A percentile compares a stretch with the other conserved stretches of the same genome.
phyloP scores from a whole-genome alignment of 2,113 vertebrate genomes.

The Pluvialis apricaria region DNA sequence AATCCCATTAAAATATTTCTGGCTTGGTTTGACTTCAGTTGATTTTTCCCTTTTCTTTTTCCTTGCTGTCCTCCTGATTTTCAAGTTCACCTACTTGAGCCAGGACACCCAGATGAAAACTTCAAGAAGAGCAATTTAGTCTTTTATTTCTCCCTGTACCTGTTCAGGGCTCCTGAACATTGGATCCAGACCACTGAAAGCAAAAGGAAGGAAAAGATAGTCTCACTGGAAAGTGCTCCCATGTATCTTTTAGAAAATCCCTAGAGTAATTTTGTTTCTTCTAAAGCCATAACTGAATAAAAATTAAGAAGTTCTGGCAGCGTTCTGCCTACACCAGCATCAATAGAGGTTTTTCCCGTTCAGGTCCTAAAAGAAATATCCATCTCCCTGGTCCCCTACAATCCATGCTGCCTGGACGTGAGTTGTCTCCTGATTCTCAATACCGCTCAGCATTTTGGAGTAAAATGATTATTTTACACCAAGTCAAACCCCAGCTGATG shows the following conservation, averaged over 20 bases:
- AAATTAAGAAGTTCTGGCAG: neutral
- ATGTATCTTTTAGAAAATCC: neutral
- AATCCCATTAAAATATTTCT: neutral
- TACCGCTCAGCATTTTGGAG: neutral
- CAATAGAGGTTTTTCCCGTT: neutral
- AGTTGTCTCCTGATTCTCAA: neutral
- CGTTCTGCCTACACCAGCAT: neutral
- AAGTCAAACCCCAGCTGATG: neutral
- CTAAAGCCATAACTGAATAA: neutral
- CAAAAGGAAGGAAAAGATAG: neutral
- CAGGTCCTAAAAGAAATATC: neutral
- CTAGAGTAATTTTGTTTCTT: neutral
- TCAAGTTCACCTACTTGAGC: neutral
- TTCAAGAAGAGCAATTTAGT: neutral
- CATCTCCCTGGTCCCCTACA: neutral
- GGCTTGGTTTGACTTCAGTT: neutral
- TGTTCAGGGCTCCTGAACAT: neutral
- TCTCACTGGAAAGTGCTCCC: neutral
- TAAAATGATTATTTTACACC: neutral
- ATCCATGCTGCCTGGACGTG: accelerated
- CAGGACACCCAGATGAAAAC: neutral
- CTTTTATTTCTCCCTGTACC: neutral
- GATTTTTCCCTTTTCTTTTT: neutral
- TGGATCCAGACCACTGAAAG: neutral
- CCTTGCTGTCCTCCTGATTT: neutral